Evolutionary conservation across 2,888 invertebrate genomes (phyloP), one percentile per base, ranked within the genome.

Genomic region (Torymus aiolomorphi): DNA sequence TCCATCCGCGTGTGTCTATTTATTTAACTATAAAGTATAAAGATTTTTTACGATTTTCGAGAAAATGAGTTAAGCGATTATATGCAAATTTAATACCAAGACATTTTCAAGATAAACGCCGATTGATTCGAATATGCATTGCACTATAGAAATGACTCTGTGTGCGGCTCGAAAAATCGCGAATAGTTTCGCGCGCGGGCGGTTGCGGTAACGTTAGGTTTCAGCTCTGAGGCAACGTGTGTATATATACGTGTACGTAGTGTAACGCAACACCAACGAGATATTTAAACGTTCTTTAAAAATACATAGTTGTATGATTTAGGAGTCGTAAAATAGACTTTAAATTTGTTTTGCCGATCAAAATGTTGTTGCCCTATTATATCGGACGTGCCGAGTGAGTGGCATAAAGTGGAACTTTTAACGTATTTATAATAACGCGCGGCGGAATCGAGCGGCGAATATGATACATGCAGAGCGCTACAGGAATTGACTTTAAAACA

Each of bases 241-340:
- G 52, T 61, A 14, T 42, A 18, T 13, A 24, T 31, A 16, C 10
- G 49, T 59, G 4, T 57, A 51, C 20, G 16, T 56, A 70, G 61
- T 67, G n/a, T 49, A 52, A 51, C 12, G 51, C 51, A 65, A 16
- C 24, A 16, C 14, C 18, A 13, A 20, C 16, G 11, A 31, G 24
- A 54, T 62, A 62, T 62, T 69, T 62, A 42, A 56, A 62, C 11
- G n/a, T 63, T 16, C 1, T 11, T 54, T 57, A 75, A 66, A 70
- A 76, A 62, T 14, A 63, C 54, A 42, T 62, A 70, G 54, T 75
- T 67, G 31, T n/a, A 20, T 78, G 78, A 78, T 78, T 78, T 78
- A 78, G 52, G 42, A 56, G 24, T 69, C 78, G 62, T 78, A 76
- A 76, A 80, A 52, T 61, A 5, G 20, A 24, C 65, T 31, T n/a